These are phyloP conservation scores for Lagorchestes hirsutus DNA, from an alignment of 2,797 vertebrate species.

Conservation along the genomic window DNA sequence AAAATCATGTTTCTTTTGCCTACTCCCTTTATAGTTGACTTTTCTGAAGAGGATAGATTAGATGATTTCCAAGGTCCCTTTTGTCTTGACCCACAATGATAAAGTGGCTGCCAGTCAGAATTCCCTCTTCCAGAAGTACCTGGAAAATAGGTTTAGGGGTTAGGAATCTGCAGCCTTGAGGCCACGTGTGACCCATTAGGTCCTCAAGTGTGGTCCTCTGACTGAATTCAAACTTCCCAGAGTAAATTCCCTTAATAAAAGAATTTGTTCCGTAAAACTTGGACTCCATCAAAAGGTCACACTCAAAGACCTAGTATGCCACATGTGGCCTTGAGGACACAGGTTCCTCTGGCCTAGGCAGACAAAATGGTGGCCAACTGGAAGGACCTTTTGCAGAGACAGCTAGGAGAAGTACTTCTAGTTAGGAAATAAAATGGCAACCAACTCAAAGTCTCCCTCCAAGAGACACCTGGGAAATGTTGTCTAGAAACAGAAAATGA, in stretches of 20 bases:
- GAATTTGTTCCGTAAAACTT: too few species aligned
- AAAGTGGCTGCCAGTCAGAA: not conserved
- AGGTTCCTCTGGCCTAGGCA: not conserved
- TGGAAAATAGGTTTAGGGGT: not conserved
- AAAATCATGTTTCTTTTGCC: not conserved
- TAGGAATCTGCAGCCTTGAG: too few species aligned
- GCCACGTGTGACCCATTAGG: too few species aligned
- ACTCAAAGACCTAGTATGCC: too few species aligned
- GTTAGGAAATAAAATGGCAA: not conserved
- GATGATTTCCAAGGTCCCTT: not conserved
- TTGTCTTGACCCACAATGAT: not conserved
- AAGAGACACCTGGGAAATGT: not conserved
- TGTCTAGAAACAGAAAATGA: not conserved
- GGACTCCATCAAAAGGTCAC: too few species aligned
- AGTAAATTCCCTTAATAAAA: too few species aligned
- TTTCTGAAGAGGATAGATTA: not conserved
- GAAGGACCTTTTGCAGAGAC: not conserved
- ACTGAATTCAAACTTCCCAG: too few species aligned
- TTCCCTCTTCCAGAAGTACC: not conserved
- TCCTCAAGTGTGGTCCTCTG: too few species aligned
- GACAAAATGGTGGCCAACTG: not conserved
- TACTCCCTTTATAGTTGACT: not conserved
- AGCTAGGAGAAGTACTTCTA: not conserved
- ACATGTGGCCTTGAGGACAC: too few species aligned
- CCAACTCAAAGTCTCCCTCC: not conserved